Evolutionary conservation across 2,113 vertebrate species (phyloP), one percentile per base, ranked within the genome.

Genomic region (Ammospiza caudacuta): DNA sequence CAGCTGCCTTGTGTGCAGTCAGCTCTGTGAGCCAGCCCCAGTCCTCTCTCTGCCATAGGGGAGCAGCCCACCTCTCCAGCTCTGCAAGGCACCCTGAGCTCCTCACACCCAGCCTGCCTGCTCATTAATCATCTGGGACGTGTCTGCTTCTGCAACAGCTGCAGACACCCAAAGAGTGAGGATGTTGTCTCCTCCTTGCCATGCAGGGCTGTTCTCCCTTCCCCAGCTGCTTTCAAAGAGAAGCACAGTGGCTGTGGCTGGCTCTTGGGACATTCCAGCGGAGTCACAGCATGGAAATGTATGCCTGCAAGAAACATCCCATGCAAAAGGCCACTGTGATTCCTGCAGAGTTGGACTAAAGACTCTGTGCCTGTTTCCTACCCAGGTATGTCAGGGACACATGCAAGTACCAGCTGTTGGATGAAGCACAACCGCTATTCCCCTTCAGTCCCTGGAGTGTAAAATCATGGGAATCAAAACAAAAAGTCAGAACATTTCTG

Each of bases 71-170:
- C 44, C 80, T 93, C 70, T 88, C 88, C 85, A 88, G 69, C 69
- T 75, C 72, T n/a, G 72, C 59, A 29, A 25, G 0, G 1, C 47
- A 55, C 68, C 51, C 64, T 49, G 19, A 24, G 91, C 68, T 89
- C 76, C 94, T 90, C 51, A 43, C 74, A 74, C 3, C 79, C 86
- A 51, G 69, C 83, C 67, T 44, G 77, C 63, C 67, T 51, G 31
- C 79, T 91, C 89, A 46, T 96, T 92, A 75, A 94, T 96, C 91
- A 88, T 22, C 44, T 2, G 25, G 54, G 91, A 94, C 55, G 58
- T 5, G 19, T 66, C 61, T 17, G 81, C 63, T 35, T 18, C 82
- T 54, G 70, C 85, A 88, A 67, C 49, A 4, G 35, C 85, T 39
- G 44, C 83, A 90, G 85, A 84, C 78, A 83, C 51, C 61, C 63